Base-by-base conservation (phyloP, 2,888 invertebrate species). In the Agrochola macilenta region DNA sequence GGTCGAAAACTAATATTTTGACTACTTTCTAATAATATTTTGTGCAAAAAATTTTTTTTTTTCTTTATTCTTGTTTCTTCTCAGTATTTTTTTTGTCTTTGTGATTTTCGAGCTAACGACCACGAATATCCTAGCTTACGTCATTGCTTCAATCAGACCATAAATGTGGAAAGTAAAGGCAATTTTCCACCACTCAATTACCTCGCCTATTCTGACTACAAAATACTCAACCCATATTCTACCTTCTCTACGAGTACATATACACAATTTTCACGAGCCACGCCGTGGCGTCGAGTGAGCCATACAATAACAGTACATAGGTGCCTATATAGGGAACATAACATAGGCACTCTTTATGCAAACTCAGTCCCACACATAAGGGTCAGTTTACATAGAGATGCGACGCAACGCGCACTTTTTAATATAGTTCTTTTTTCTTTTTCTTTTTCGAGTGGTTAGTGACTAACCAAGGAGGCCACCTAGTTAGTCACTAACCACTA, bases 231-330 rank as follows among this genome's bases (percentile, higher is more conserved):
- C 46, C 60, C 54, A 61, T 80, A 74, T 63, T 61, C n/a, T 46
- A n/a, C 46, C 43, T 66, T 73, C 43, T 49, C 35, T 79, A 74
- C 17, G n/a, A 58, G 74, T 76, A 70, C 49, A 81, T 81, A 76
- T 54, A 52, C 76, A 76, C 88, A 87, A 87, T 89, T 86, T 85
- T 83, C 80, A 79, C 83, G 82, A 89, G 87, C 81, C 85, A 80
- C 74, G 57, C 63, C 46, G 57, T 61, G 46, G 73, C 60, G 82
- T 57, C 39, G 77, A 79, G 66, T 74, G 74, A 79, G 54, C 78
- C 80, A 61, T 79, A 79, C 78, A 79, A 79, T 80, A 79, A 79
- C 74, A 66, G 58, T 60, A 60, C 46, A 23, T 78, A 49, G 49
- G 43, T 54, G 60, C 26, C 35, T 54, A 58, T 26, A 23, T 66